Percentiles rank a stretch among this genome's conserved stretches.
These are phyloP conservation scores for Gymnogyps californianus DNA, from an alignment of 2,113 vertebrate species.

Conservation along the genomic window DNA sequence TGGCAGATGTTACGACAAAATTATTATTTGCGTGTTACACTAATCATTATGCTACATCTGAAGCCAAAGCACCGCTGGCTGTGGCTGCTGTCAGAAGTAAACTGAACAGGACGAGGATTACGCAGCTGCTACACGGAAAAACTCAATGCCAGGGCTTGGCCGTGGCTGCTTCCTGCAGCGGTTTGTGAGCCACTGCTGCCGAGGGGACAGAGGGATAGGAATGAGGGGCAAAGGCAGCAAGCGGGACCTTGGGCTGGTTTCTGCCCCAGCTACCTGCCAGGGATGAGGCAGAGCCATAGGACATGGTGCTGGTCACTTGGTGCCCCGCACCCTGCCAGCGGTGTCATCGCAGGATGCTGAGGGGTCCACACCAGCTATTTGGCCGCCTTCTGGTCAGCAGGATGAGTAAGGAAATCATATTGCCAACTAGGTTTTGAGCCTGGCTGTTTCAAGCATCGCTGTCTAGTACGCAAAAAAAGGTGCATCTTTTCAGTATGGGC, in stretches of 20 bases:
- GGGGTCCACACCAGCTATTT: accelerated
- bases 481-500: background rate
- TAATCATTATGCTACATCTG: background rate
- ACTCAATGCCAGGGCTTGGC: background rate
- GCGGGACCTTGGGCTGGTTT: accelerated
- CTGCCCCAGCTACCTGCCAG: background rate
- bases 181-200: background rate
- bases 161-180: accelerated
- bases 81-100: background rate
- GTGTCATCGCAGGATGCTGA: accelerated
- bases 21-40: constrained; percentile 30
- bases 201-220: background rate
- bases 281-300: accelerated
- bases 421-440: accelerated
- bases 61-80: constrained; percentile 4
- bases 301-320: accelerated
- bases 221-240: background rate
- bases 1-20: constrained; percentile 47
- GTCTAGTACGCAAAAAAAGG: background rate
- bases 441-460: background rate
- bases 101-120: background rate
- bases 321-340: accelerated
- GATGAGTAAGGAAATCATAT: background rate
- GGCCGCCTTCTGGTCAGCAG: background rate
- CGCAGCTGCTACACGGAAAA: background rate